phyloP scores from a whole-genome alignment of 1,140 invertebrate species.

The Drosophila sturtevanti region DNA sequence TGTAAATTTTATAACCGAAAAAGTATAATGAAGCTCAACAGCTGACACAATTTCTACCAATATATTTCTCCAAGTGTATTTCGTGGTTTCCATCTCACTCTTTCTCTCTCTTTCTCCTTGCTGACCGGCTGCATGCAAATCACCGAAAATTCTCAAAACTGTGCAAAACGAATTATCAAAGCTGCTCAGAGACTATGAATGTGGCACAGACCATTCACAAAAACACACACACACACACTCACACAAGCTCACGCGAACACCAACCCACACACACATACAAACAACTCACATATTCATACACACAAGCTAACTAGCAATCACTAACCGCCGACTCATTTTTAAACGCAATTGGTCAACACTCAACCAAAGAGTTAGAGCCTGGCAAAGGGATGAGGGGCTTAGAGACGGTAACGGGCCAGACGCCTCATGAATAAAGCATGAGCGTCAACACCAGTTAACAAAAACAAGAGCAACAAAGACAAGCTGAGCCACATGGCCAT shows the following conservation, averaged over 20 bases:
- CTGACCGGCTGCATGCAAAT: constrained; percentile 39
- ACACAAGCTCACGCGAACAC: not conserved
- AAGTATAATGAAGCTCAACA: too few species aligned
- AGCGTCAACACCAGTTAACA: constrained; percentile 58
- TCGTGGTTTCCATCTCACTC: not conserved
- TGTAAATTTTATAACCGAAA: too few species aligned
- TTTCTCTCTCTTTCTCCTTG: not conserved
- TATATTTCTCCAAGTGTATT: too few species aligned
- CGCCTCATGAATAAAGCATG: constrained; percentile 64
- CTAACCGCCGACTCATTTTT: constrained; percentile 58
- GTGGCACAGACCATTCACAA: too few species aligned
- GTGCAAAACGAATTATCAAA: constrained; percentile 56
- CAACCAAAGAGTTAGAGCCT: constrained; percentile 10
- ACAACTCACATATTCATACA: constrained; percentile 10
- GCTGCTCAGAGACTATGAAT: constrained; percentile 41
- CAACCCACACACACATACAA: too few species aligned
- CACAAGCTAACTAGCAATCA: constrained; percentile 54
- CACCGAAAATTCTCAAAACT: constrained; percentile 38
- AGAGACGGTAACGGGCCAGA: not conserved
- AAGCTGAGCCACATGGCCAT: constrained; percentile 9
- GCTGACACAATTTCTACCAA: too few species aligned
- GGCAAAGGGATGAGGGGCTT: constrained; percentile 9
- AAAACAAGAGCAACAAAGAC: constrained; percentile 47
- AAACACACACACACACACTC: not conserved
- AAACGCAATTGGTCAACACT: constrained; percentile 56